Base-by-base conservation (phyloP, 1,140 invertebrate species). In the Lucilia cuprina region DNA sequence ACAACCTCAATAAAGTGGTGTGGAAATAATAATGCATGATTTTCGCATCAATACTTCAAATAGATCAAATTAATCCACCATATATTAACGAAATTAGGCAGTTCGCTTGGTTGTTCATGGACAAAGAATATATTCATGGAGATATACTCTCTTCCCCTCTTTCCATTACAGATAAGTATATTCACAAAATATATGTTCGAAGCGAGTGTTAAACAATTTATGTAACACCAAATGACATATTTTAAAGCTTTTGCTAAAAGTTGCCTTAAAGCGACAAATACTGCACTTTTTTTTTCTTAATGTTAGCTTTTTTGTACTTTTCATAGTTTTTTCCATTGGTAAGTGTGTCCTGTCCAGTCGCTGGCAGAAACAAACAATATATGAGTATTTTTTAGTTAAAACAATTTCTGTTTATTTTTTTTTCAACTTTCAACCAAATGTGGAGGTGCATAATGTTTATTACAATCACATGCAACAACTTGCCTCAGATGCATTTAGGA, bases 221-320 rank as follows among this genome's bases (percentile, higher is more conserved):
- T 84, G 84, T 82, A 84, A 84, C 84, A 84, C 82, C 82, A 82
- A 70, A 50, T 41, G 74, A 84, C 84, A 84, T 84, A 84, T 84
- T 84, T 84, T 83, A 83, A 74, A 82, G 77, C 77, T 80, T 80
- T 80, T 80, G 77, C 41, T 47, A 80, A 80, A 80, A 80, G 41
- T 80, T 47, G 41, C 77, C 47, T 80, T 50, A 34, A 49, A 80
- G 77, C 77, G 77, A 80, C 77, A 80, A 80, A 80, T 80, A 25
- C 77, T 82, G 82, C 25, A 82, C 50, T 35, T 19, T 65, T 78
- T 78, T 35, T n/a, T n/a, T n/a, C n/a, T 78, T 34, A 21, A 19
- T 35, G 75, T n/a, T n/a, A n/a, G n/a, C n/a, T n/a, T n/a, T n/a
- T n/a, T n/a, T n/a, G n/a, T n/a, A n/a, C 41, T 35, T 78, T 41